Conservation (phyloP, 1,140 invertebrate species). For the Thereuonema tuberculata region DNA sequence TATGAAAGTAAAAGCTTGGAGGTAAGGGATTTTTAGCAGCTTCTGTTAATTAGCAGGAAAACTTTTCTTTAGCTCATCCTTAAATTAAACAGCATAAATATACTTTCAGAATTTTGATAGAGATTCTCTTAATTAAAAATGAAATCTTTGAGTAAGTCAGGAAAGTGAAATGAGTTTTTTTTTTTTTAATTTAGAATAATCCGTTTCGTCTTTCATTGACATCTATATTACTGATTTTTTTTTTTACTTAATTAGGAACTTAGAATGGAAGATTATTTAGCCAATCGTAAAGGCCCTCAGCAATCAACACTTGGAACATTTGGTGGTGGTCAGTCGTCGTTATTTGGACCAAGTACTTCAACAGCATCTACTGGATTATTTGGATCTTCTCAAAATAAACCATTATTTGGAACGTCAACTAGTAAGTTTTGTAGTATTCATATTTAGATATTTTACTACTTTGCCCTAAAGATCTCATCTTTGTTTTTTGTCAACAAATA, state of each 20-base stretch:
- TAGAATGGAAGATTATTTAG: conserved; percentile 80
- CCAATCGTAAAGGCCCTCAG: conserved; percentile 61
- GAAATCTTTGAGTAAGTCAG: neutral
- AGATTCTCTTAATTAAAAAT: no score
- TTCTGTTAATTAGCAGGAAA: no score
- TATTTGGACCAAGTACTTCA: neutral
- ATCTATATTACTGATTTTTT: neutral
- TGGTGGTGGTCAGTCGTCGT: conserved; percentile 20
- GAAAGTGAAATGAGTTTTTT: neutral
- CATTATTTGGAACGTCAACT: conserved; percentile 1
- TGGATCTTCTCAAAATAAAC: conserved; percentile 13
- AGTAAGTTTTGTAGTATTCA: no score
- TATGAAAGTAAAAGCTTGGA: conserved; percentile 89
- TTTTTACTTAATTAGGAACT: conserved; percentile 45
- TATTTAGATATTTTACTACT: no score
- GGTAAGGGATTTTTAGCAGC: conserved; percentile 24
- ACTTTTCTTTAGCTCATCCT: neutral
- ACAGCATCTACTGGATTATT: conserved; percentile 6
- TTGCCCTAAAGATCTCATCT: no score
- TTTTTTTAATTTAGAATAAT: neutral
- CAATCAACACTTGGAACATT: conserved; percentile 18
- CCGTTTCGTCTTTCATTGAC: neutral
- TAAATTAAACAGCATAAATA: neutral
- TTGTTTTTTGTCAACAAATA: no score
- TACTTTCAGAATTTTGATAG: no score